phyloP scores from a whole-genome alignment of 2,888 invertebrate species.

The Linnaemya vulpina region DNA sequence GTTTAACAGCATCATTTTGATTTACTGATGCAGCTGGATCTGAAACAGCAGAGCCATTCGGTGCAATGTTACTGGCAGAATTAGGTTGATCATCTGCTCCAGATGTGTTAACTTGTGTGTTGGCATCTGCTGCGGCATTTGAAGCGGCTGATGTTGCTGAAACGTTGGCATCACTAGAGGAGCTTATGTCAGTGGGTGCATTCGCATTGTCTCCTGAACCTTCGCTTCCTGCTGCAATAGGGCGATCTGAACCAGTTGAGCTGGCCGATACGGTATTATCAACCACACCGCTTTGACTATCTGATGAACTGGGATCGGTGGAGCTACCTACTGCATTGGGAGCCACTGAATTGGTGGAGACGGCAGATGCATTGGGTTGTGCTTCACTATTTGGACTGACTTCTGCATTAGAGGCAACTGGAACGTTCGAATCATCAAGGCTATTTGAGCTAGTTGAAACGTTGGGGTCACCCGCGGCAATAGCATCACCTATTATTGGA shows the following conservation, averaged over 20 bases:
- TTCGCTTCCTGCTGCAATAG: slow-evolving; percentile 48
- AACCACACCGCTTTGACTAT: background rate
- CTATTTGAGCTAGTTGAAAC: background rate
- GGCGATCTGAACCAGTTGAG: slow-evolving; percentile 50
- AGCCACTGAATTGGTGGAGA: slow-evolving; percentile 13
- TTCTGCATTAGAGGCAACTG: slow-evolving; percentile 40
- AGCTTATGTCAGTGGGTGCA: background rate
- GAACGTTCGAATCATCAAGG: slow-evolving; percentile 32
- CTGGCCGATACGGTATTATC: background rate
- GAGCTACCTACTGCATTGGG: slow-evolving; percentile 60
- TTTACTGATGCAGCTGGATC: slow-evolving; percentile 60
- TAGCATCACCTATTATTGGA: slow-evolving; percentile 55
- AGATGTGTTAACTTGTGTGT: background rate
- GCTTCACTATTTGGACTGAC: slow-evolving; percentile 56
- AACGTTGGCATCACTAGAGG: background rate
- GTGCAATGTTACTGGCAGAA: background rate
- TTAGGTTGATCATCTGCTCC: too few relatives aligned
- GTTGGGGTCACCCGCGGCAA: slow-evolving; percentile 38
- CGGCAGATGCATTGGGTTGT: slow-evolving; percentile 11
- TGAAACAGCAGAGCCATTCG: background rate
- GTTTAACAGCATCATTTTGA: background rate
- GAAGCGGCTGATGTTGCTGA: background rate
- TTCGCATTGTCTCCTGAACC: slow-evolving; percentile 20
- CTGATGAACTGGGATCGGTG: slow-evolving; percentile 39
- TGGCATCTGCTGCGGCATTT: background rate